A percentile compares a stretch with the other conserved stretches of the same genome.
Conservation (phyloP, 2,797 vertebrate species). For the Protonibea diacanthus region DNA sequence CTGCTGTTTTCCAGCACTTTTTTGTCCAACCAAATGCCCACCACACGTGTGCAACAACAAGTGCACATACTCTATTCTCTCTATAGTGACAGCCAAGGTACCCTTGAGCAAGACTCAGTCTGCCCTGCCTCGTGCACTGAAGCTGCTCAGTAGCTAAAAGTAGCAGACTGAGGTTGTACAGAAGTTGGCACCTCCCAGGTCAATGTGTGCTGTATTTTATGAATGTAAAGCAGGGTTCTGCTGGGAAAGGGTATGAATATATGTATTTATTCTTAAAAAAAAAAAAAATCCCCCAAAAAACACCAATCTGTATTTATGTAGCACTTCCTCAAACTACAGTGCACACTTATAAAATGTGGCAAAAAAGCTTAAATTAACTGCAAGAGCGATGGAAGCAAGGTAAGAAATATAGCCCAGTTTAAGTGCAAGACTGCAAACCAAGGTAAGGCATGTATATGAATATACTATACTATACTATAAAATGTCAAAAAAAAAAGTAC, state of each 20-base stretch:
- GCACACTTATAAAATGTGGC: not conserved
- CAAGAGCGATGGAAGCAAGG: not conserved
- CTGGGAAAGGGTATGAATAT: not conserved
- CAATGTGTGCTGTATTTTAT: not conserved
- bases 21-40: slow-evolving; percentile 8
- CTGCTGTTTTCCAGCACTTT: slow-evolving; percentile 27
- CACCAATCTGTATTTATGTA: not conserved
- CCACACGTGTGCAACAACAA: not conserved
- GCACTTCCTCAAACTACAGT: not conserved
- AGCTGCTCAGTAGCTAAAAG: slow-evolving; percentile 24
- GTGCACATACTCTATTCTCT: not conserved
- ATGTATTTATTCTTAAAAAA: not conserved
- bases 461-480: not conserved
- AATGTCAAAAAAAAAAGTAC: not conserved
- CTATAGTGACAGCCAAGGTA: not conserved
- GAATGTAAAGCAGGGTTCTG: slow-evolving; percentile 14
- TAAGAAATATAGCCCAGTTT: too few species aligned
- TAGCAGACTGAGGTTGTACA: slow-evolving; percentile 13
- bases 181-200: slow-evolving; percentile 8
- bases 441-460: not conserved
- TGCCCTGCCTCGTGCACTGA: slow-evolving; percentile 20
- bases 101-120: slow-evolving; percentile 45
- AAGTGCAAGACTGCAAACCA: not conserved
- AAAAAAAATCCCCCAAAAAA: not conserved
- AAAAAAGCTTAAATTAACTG: not conserved